Evolutionary conservation across 2,888 invertebrate genomes (phyloP).

Genomic region (Chorisops tibialis): DNA sequence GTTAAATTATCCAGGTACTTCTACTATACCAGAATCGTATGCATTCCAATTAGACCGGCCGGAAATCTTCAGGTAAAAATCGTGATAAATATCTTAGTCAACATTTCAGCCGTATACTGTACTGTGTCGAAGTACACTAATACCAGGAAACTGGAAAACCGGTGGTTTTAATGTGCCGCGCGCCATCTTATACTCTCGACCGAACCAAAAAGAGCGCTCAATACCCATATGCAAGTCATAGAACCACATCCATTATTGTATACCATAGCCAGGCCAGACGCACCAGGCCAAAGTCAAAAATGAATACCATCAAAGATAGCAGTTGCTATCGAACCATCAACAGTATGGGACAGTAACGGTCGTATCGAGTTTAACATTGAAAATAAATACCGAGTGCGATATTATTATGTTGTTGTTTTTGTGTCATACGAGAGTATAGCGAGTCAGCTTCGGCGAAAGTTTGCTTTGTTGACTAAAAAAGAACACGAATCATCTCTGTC

Average conservation of each 20-base stretch:
- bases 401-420: too few species aligned
- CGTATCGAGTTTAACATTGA: too few species aligned
- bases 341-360: background rate
- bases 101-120: background rate
- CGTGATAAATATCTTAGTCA: constrained; percentile 15
- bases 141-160: background rate
- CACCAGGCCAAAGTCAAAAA: too few species aligned
- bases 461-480: too few species aligned
- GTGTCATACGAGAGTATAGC: too few species aligned
- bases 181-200: background rate
- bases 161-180: background rate
- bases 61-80: constrained; percentile 23
- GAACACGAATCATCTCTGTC: too few species aligned
- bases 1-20: too few species aligned
- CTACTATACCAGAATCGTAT: too few species aligned
- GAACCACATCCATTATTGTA: too few species aligned
- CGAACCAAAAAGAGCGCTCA: background rate
- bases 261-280: too few species aligned
- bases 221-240: background rate
- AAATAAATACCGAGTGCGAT: too few species aligned
- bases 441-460: too few species aligned
- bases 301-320: background rate
- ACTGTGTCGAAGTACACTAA: background rate
- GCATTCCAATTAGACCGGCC: constrained; percentile 19
- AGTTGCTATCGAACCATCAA: constrained; percentile 7